These are phyloP conservation scores for Temnothorax curvispinosus DNA, from an alignment of 1,140 invertebrate genomes.

Conservation along the genomic window DNA sequence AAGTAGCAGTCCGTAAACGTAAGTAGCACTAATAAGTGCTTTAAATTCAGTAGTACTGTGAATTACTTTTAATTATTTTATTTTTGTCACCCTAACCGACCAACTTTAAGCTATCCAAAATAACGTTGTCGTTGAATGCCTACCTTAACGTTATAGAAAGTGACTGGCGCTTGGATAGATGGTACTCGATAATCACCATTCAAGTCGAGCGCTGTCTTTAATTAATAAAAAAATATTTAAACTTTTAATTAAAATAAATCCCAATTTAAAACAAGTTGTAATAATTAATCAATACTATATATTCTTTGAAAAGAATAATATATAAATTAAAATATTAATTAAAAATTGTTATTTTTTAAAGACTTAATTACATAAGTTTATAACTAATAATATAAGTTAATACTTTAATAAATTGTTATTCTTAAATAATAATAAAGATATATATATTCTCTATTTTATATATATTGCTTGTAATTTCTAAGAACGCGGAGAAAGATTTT, in stretches of 20 bases:
- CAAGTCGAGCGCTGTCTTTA: too few relatives aligned
- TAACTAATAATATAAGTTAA: too few relatives aligned
- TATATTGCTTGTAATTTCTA: too few relatives aligned
- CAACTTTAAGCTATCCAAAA: background rate
- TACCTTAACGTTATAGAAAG: slow-evolving; percentile 54
- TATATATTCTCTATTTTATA: too few relatives aligned
- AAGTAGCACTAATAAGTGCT: background rate
- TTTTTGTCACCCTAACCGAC: background rate
- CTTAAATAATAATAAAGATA: too few relatives aligned
- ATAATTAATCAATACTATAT: background rate
- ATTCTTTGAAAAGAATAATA: too few relatives aligned
- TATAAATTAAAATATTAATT: too few relatives aligned
- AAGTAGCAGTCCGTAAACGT: too few relatives aligned
- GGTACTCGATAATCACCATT: background rate
- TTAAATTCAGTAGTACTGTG: background rate
- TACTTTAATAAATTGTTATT: too few relatives aligned
- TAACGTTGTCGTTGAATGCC: background rate
- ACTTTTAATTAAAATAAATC: background rate
- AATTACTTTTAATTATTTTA: background rate
- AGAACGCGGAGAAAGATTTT: background rate
- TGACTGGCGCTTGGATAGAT: background rate
- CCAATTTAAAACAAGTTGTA: background rate
- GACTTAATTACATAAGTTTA: too few relatives aligned
- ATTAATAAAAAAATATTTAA: background rate
- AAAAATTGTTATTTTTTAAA: too few relatives aligned